Evolutionary conservation across 2,797 vertebrate genomes (phyloP).

Genomic region (Tachyglossus aculeatus): DNA sequence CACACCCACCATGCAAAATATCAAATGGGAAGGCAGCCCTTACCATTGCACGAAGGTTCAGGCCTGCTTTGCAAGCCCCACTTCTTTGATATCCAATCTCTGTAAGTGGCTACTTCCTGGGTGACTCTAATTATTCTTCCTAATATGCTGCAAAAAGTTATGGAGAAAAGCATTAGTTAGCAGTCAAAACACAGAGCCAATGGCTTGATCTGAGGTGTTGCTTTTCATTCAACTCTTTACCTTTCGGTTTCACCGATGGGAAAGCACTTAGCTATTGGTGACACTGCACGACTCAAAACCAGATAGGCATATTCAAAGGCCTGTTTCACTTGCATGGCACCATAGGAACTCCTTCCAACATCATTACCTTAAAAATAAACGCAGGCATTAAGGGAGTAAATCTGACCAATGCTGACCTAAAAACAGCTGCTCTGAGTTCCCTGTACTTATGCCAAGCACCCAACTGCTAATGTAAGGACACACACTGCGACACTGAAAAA

Average conservation of each 20-base stretch:
- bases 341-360: slow-evolving; percentile 95
- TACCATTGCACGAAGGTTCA: slow-evolving; percentile 87
- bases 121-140: slow-evolving; percentile 97
- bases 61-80: slow-evolving; percentile 87
- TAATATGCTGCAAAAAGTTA: slow-evolving; percentile 81
- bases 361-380: slow-evolving; percentile 85
- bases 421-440: neutral
- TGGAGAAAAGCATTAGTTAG: slow-evolving; percentile 4
- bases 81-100: slow-evolving; percentile 93
- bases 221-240: slow-evolving; percentile 61
- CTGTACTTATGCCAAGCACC: too few species aligned
- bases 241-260: slow-evolving; percentile 95
- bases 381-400: slow-evolving; percentile 1
- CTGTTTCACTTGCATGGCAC: slow-evolving; percentile 98
- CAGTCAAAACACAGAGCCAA: neutral
- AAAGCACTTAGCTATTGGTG: slow-evolving; percentile 92
- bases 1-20: neutral
- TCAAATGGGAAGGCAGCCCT: slow-evolving; percentile 23
- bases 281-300: slow-evolving; percentile 93
- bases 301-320: slow-evolving; percentile 97
- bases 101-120: slow-evolving; percentile 92
- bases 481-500: too few species aligned
- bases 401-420: neutral
- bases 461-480: too few species aligned
- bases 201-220: neutral